These are phyloP conservation scores for Cerceris rybyensis DNA, from an alignment of 2,888 invertebrate genomes.

Conservation along the genomic window DNA sequence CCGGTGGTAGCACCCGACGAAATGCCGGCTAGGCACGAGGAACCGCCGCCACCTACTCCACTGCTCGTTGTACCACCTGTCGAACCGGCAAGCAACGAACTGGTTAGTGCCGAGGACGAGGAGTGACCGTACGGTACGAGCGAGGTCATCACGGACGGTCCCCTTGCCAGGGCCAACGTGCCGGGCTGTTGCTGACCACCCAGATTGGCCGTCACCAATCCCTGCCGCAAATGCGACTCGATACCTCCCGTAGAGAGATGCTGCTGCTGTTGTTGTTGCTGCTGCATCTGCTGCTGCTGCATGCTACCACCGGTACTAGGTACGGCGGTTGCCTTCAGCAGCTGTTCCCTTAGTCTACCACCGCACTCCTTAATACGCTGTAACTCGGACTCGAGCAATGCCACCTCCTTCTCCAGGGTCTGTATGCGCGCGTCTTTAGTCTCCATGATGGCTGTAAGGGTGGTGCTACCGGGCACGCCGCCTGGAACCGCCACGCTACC, in stretches of 20 bases:
- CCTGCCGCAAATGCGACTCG: conserved; percentile 56
- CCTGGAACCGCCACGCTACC: conserved; percentile 80
- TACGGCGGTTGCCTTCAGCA: conserved; percentile 76
- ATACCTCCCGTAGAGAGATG: conserved; percentile 60
- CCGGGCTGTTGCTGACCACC: conserved; percentile 71
- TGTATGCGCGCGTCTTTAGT: conserved; percentile 94
- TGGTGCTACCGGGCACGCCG: conserved; percentile 85
- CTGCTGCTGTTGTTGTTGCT: conserved; percentile 58
- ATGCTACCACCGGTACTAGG: conserved; percentile 62
- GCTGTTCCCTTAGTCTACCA: conserved; percentile 77
- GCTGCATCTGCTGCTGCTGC: conserved; percentile 72
- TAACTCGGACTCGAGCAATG: conserved; percentile 90
- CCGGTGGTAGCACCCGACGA: conserved; percentile 77
- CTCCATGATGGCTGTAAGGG: conserved; percentile 90
- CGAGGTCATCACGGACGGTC: conserved; percentile 73
- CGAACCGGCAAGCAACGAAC: conserved; percentile 76
- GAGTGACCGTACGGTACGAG: conserved; percentile 73
- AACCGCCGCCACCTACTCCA: conserved; percentile 60
- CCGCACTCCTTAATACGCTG: conserved; percentile 83
- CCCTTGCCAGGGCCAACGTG: conserved; percentile 72
- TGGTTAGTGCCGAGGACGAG: conserved; percentile 72
- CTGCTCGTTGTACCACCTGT: conserved; percentile 70
- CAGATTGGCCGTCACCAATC: conserved; percentile 63
- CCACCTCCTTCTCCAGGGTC: conserved; percentile 93
- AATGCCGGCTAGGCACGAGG: conserved; percentile 75